Conservation (phyloP, 2,888 invertebrate species). For the Sarcophaga variegata region DNA sequence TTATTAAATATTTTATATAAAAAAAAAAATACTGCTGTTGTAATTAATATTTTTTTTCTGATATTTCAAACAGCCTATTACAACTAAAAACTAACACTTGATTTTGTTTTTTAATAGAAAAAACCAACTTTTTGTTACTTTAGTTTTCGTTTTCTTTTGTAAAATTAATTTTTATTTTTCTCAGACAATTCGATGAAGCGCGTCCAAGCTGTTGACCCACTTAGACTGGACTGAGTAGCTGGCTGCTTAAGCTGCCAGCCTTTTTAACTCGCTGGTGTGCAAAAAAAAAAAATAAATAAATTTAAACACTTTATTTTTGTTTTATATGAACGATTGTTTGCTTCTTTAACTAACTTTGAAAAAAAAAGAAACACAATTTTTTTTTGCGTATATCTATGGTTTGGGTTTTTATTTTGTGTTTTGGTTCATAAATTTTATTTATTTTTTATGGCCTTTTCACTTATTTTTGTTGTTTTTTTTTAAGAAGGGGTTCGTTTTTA, state of each 20-base stretch:
- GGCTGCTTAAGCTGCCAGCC: constrained; percentile 45
- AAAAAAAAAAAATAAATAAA: constrained; percentile 3
- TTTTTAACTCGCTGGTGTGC: constrained; percentile 50
- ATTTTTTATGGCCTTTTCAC: background rate
- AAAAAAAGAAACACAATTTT: background rate
- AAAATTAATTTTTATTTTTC: too few relatives aligned
- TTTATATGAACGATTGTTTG: constrained; percentile 31
- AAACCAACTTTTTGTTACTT: background rate
- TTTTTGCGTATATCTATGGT: constrained; percentile 53
- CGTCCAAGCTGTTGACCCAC: constrained; percentile 69
- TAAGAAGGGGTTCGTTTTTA: constrained; percentile 10
- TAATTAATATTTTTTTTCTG: constrained; percentile 17
- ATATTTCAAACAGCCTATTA: constrained; percentile 33
- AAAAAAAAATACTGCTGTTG: background rate
- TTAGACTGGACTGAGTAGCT: constrained; percentile 60
- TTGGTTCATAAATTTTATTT: constrained; percentile 41
- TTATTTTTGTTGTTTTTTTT: background rate
- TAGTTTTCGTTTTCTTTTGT: too few relatives aligned
- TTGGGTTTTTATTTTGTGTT: constrained; percentile 34
- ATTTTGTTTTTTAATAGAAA: background rate
- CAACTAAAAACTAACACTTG: background rate
- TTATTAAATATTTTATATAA: background rate
- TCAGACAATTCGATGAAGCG: constrained; percentile 43
- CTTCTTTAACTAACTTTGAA: constrained; percentile 35
- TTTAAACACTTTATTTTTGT: constrained; percentile 46